Evolutionary conservation across 1,140 invertebrate species (phyloP).

Genomic region (Parasteatoda tepidariorum): DNA sequence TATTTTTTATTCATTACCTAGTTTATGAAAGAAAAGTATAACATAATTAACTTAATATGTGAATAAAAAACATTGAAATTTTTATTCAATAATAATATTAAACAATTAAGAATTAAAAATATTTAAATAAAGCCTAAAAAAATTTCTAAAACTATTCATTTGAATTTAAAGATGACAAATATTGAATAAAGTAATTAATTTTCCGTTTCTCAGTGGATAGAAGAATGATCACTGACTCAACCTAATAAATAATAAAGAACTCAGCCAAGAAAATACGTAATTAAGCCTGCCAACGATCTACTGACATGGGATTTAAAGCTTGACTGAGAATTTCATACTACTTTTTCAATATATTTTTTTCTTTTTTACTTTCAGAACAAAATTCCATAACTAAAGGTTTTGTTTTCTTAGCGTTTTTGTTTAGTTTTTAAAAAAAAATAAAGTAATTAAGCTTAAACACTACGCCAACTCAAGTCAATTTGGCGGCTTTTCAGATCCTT

Average conservation of each 20-base stretch:
- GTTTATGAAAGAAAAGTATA: no score
- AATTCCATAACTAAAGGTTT: neutral
- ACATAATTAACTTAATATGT: no score
- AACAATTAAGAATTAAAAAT: no score
- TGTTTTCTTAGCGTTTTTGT: neutral
- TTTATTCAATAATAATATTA: no score
- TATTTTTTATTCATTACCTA: no score
- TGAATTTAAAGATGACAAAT: slow-evolving; percentile 16
- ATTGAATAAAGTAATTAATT: slow-evolving; percentile 38
- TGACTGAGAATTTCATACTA: neutral
- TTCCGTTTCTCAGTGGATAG: neutral
- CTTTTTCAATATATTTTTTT: neutral
- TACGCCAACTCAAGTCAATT: slow-evolving; percentile 9
- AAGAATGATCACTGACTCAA: slow-evolving; percentile 3
- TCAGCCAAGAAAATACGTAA: slow-evolving; percentile 2
- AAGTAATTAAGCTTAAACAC: slow-evolving; percentile 10
- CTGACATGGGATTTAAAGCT: slow-evolving; percentile 19
- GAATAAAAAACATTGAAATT: no score
- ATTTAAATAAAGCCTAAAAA: no score
- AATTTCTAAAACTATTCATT: neutral
- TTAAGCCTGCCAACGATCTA: slow-evolving; percentile 13
- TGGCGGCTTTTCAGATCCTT: neutral
- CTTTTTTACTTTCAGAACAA: neutral
- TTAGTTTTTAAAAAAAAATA: slow-evolving; percentile 2
- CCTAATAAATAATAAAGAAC: slow-evolving; percentile 20